These are phyloP conservation scores for Cosmia pyralina DNA, from an alignment of 2,888 invertebrate genomes.

Conservation along the genomic window DNA sequence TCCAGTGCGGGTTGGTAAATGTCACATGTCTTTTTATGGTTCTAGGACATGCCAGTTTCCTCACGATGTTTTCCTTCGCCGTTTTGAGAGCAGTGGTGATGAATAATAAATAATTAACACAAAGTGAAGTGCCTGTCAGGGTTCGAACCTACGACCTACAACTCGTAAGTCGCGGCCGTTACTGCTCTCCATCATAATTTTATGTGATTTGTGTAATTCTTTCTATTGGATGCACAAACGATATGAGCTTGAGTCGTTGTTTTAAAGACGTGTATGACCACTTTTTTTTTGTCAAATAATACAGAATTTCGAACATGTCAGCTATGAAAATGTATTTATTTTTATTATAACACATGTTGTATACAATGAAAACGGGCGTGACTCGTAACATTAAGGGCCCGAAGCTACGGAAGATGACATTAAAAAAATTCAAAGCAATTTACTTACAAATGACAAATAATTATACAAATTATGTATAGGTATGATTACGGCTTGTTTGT, in stretches of 20 bases:
- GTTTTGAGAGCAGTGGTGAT: too few relatives aligned
- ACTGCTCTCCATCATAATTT: not conserved
- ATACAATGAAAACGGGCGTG: slow-evolving; percentile 41
- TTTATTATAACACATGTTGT: slow-evolving; percentile 35
- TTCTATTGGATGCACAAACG: not conserved
- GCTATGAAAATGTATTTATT: slow-evolving; percentile 15
- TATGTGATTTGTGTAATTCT: slow-evolving; percentile 10
- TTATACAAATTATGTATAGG: slow-evolving; percentile 75
- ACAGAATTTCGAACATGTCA: not conserved
- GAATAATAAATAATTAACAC: too few relatives aligned
- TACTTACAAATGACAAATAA: slow-evolving; percentile 76
- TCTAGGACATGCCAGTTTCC: too few relatives aligned
- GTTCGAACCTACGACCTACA: too few relatives aligned
- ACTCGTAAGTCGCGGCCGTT: too few relatives aligned
- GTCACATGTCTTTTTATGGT: too few relatives aligned
- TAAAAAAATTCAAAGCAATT: slow-evolving; percentile 74
- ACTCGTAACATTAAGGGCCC: slow-evolving; percentile 63
- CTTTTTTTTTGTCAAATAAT: not conserved
- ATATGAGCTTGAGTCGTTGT: not conserved
- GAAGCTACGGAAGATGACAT: slow-evolving; percentile 77
- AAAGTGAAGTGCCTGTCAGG: too few relatives aligned
- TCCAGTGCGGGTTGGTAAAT: too few relatives aligned
- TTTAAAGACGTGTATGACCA: not conserved
- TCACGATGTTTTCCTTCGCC: too few relatives aligned
- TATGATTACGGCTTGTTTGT: slow-evolving; percentile 75